These are phyloP conservation scores for Lottia scabra DNA, from an alignment of 2,888 invertebrate genomes.

Conservation along the genomic window DNA sequence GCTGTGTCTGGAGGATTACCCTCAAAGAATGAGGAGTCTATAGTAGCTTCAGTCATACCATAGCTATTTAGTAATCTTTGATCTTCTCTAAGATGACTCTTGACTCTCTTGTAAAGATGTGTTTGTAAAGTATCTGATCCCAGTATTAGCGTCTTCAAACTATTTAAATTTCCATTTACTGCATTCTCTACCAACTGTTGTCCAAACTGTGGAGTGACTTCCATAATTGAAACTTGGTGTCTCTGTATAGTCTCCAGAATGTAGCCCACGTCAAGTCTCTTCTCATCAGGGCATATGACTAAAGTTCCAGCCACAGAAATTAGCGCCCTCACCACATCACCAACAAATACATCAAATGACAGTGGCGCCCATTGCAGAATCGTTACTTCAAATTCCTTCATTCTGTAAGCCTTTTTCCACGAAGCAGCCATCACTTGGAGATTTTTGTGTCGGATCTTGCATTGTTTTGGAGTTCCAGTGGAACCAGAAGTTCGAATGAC, in stretches of 20 bases:
- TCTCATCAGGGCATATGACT: neutral
- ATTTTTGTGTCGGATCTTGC: constrained; percentile 2
- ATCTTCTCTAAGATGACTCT: neutral
- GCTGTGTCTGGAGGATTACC: constrained; percentile 7
- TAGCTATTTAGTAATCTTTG: constrained; percentile 16
- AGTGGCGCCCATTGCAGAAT: neutral
- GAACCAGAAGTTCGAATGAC: constrained; percentile 19
- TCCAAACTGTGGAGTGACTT: neutral
- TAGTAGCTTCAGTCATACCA: constrained; percentile 22
- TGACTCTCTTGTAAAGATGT: constrained; percentile 9
- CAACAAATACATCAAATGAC: constrained; percentile 1
- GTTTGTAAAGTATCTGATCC: constrained; percentile 13
- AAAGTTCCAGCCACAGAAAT: neutral
- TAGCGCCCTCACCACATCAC: neutral
- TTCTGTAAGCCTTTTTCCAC: constrained; percentile 12
- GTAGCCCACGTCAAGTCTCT: neutral
- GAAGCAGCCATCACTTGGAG: constrained; percentile 5
- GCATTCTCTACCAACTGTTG: neutral
- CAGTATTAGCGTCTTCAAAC: neutral
- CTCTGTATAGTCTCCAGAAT: neutral
- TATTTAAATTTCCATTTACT: neutral
- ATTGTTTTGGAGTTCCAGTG: constrained; percentile 17
- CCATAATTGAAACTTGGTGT: neutral
- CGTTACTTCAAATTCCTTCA: neutral
- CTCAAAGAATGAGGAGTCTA: constrained; percentile 18